Conservation (phyloP, 1,140 invertebrate genomes). For the Hylaeus volcanicus region DNA sequence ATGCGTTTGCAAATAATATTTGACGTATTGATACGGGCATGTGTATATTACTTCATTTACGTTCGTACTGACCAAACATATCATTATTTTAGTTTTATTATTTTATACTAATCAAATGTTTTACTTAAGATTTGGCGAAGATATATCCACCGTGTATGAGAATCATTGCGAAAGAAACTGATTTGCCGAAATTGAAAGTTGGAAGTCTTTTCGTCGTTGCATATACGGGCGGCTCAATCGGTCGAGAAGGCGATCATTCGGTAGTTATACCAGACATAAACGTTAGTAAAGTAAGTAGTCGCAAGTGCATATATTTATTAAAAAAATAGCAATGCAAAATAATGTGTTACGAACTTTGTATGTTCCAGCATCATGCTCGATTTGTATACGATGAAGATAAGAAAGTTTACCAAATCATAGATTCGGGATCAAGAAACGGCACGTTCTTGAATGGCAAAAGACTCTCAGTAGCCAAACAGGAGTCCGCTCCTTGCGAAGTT, state of each 20-base stretch:
- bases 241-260: slow-evolving; percentile 88
- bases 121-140: slow-evolving; percentile 85
- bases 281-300: slow-evolving; percentile 86
- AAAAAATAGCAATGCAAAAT: background rate
- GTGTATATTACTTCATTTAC: background rate
- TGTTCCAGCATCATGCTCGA: slow-evolving; percentile 86
- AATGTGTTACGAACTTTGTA: slow-evolving; percentile 31
- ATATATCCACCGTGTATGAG: slow-evolving; percentile 92
- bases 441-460: slow-evolving; percentile 90
- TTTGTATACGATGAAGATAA: slow-evolving; percentile 84
- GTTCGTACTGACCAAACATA: background rate
- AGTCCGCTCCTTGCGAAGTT: slow-evolving; percentile 84
- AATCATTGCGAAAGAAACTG: slow-evolving; percentile 90
- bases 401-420: slow-evolving; percentile 86
- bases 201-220: slow-evolving; percentile 93
- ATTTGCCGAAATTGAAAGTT: slow-evolving; percentile 84
- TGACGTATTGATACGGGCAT: background rate
- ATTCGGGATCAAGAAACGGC: slow-evolving; percentile 93
- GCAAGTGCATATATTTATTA: background rate
- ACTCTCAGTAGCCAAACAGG: slow-evolving; percentile 86
- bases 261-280: slow-evolving; percentile 89
- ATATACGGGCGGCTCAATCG: slow-evolving; percentile 91
- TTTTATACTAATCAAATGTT: background rate
- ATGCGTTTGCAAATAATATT: background rate
- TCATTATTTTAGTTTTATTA: background rate